Evolutionary conservation across 2,888 invertebrate species (phyloP).

Genomic region (Dichetophora obliterata): DNA sequence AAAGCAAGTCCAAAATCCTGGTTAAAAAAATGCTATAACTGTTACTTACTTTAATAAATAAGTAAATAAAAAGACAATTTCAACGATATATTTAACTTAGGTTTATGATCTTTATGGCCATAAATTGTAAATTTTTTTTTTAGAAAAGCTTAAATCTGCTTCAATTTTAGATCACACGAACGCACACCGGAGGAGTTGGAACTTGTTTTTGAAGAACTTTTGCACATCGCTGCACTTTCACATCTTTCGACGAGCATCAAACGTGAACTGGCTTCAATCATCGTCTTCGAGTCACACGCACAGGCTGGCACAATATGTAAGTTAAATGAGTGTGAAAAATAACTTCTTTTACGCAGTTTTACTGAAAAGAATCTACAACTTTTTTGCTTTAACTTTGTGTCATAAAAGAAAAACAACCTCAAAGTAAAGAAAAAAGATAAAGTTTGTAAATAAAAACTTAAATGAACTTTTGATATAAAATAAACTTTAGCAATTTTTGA

Average conservation of each 20-base stretch:
- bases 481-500: too few species aligned
- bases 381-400: too few species aligned
- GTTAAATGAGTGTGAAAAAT: slow-evolving; percentile 62
- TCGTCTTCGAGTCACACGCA: slow-evolving; percentile 84
- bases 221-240: slow-evolving; percentile 84
- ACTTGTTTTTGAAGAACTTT: slow-evolving; percentile 84
- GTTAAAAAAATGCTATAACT: too few species aligned
- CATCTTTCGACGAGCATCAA: slow-evolving; percentile 87
- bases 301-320: slow-evolving; percentile 82
- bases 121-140: too few species aligned
- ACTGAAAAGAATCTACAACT: too few species aligned
- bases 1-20: too few species aligned
- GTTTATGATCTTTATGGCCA: too few species aligned
- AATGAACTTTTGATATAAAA: too few species aligned
- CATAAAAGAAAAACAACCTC: neutral
- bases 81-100: too few species aligned
- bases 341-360: too few species aligned
- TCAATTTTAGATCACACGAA: slow-evolving; percentile 76
- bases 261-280: slow-evolving; percentile 82
- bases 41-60: too few species aligned
- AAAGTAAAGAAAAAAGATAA: neutral
- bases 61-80: too few species aligned
- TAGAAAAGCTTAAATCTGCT: neutral
- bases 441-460: neutral
- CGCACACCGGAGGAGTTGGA: slow-evolving; percentile 84